Evolutionary conservation across 2,113 vertebrate genomes (phyloP).

Genomic region (Triplophysa tibetana): DNA sequence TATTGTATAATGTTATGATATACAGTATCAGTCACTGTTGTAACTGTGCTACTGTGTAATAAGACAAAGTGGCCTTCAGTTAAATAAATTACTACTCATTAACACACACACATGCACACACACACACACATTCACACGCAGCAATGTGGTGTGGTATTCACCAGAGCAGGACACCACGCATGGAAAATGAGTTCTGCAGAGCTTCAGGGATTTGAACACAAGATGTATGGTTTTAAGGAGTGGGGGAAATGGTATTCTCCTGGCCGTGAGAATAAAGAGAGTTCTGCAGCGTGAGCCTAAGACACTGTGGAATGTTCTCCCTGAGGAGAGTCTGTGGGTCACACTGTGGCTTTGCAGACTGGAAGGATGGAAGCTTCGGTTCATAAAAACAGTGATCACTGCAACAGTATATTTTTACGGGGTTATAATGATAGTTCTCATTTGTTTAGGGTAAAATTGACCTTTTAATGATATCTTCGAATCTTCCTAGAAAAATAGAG

Average conservation of each 20-base stretch:
- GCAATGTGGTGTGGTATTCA: conserved; percentile 39
- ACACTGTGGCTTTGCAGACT: conserved; percentile 12
- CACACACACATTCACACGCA: conserved; percentile 6
- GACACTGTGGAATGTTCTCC: conserved; percentile 38
- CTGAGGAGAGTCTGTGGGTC: conserved; percentile 25
- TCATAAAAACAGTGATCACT: not conserved
- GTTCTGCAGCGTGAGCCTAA: conserved; percentile 29
- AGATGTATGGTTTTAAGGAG: conserved; percentile 43
- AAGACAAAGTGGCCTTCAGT: not conserved
- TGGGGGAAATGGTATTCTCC: conserved; percentile 52
- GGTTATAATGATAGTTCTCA: not conserved
- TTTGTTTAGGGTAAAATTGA: not conserved
- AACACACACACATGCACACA: not conserved
- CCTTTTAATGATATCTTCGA: not conserved
- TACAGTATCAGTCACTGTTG: not conserved
- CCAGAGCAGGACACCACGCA: conserved; percentile 37
- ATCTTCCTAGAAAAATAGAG: too few relatives aligned
- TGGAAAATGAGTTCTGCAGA: conserved; percentile 60
- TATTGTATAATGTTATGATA: not conserved
- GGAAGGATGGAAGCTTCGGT: conserved; percentile 26
- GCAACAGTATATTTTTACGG: not conserved
- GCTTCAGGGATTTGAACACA: conserved; percentile 55
- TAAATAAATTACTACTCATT: not conserved
- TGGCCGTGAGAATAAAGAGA: conserved; percentile 47
- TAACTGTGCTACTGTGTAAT: not conserved